Evolutionary conservation across 37 sponge, comb jelly and placozoan species (phyloP).

Genomic region (Spongilla lacustris): DNA sequence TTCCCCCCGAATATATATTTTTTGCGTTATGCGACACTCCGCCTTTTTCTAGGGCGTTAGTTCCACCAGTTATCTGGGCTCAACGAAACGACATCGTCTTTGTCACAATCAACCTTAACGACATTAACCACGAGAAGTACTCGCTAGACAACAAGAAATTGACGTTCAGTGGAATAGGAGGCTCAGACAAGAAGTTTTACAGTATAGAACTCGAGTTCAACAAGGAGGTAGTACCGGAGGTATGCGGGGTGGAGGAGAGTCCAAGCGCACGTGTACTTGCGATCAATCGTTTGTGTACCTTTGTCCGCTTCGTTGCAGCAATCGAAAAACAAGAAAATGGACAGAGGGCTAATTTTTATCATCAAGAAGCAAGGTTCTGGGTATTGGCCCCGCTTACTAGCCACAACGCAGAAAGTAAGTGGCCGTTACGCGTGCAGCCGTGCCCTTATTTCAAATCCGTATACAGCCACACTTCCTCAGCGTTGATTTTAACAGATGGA

Average conservation of each 20-base stretch:
- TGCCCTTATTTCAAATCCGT: too few species aligned
- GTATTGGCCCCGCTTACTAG: constrained; percentile 73
- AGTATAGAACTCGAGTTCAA: constrained; percentile 56
- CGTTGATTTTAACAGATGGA: constrained; percentile 86
- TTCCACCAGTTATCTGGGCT: constrained; percentile 71
- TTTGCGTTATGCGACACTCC: too few species aligned
- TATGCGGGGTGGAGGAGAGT: not conserved
- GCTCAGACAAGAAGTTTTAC: constrained; percentile 40
- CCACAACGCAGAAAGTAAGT: constrained; percentile 26
- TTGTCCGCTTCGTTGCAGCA: constrained; percentile 27
- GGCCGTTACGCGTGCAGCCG: too few species aligned
- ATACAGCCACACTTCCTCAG: constrained; percentile 64
- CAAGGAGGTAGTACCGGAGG: constrained; percentile 62
- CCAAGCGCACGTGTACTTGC: too few species aligned
- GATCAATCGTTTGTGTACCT: not conserved
- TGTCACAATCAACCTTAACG: constrained; percentile 53
- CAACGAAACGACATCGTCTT: constrained; percentile 72
- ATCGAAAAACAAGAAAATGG: constrained; percentile 70
- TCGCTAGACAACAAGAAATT: constrained; percentile 47
- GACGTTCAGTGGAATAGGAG: constrained; percentile 51
- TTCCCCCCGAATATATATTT: too few species aligned
- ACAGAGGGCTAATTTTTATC: constrained; percentile 53
- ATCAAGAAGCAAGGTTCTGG: constrained; percentile 80
- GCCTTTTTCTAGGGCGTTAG: not conserved
- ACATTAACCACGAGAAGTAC: constrained; percentile 55